Evolutionary conservation across 2,113 vertebrate genomes (phyloP), one percentile per base, ranked within the genome.

Genomic region (Planiliza haematocheilus): DNA sequence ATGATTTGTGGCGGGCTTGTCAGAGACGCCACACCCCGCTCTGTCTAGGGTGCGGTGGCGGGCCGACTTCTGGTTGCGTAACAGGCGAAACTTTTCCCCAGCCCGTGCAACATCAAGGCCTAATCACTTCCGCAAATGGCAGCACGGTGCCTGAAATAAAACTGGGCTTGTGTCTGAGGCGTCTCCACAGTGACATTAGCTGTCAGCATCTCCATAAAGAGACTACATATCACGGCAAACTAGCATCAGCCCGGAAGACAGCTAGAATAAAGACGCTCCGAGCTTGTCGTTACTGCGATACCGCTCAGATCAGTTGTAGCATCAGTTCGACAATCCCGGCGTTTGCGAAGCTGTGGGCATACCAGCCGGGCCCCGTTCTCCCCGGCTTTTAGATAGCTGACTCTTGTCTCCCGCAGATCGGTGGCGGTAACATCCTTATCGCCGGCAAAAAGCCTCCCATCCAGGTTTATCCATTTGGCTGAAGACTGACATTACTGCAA

Each of bases 401-500:
- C 77, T 81, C 78, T 85, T 88, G 85, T 89, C 78, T 85, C 71
- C 58, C 51, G 9, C 79, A 80, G 88, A 91, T 89, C 90, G 72
- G 88, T 75, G 70, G 76, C 62, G 55, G 61, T 55, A 68, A 79
- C 85, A 72, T 85, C 56, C 86, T 89, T 91, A 90, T 89, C 86
- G 49, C 16, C 10, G 8, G 66, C 8, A 60, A 83, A 88, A 86
- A 82, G 79, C 74, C 86, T 68, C 73, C 78, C 83, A 74, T 86
- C 74, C 74, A 76, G 81, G 88, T 90, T 87, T 87, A 90, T 88
- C 85, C 84, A 53, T 88, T 87, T 77, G 89, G 89, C 77, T 81
- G 83, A 89, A 82, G 83, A 73, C 83, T 88, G 88, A 86, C 88
- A 81, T 86, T 75, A 86, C 77, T 34, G 70, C 86, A 50, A 12